phyloP scores from a whole-genome alignment of 2,113 vertebrate species.

The Catharus bicknelli region DNA sequence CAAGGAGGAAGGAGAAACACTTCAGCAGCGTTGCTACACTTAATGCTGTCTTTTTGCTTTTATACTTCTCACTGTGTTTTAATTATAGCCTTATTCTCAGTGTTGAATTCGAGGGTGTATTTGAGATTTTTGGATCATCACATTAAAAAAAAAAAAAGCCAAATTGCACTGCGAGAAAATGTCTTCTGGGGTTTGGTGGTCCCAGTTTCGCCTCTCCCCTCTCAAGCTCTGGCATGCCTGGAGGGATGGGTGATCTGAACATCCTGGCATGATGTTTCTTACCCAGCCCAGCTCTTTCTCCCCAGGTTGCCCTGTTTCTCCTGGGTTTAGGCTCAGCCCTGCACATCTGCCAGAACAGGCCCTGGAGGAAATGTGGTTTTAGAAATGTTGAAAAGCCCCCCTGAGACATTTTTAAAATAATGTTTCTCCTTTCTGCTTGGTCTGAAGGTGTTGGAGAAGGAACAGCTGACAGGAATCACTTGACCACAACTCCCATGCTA shows the following conservation, averaged over 20 bases:
- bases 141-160: background rate
- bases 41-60: conserved; percentile 12
- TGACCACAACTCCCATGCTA: background rate
- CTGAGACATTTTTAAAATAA: accelerated
- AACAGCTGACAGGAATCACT: background rate
- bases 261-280: background rate
- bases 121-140: background rate
- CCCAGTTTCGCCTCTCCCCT: background rate
- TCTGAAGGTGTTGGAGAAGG: accelerated
- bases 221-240: background rate
- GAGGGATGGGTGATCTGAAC: background rate
- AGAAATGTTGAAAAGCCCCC: background rate
- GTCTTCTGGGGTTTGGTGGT: background rate
- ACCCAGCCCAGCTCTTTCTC: background rate
- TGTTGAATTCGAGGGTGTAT: background rate
- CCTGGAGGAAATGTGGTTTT: background rate
- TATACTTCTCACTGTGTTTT: conserved; percentile 17
- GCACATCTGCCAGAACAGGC: background rate
- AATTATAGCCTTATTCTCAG: conserved; percentile 44
- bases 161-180: background rate
- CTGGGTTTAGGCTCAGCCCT: background rate
- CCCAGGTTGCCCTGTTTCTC: background rate
- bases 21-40: background rate
- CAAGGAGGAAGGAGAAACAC: conserved; percentile 3
- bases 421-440: background rate